These are phyloP conservation scores for Caenorhabditis panamensis DNA, from an alignment of 2,888 invertebrate species.

Conservation along the genomic window DNA sequence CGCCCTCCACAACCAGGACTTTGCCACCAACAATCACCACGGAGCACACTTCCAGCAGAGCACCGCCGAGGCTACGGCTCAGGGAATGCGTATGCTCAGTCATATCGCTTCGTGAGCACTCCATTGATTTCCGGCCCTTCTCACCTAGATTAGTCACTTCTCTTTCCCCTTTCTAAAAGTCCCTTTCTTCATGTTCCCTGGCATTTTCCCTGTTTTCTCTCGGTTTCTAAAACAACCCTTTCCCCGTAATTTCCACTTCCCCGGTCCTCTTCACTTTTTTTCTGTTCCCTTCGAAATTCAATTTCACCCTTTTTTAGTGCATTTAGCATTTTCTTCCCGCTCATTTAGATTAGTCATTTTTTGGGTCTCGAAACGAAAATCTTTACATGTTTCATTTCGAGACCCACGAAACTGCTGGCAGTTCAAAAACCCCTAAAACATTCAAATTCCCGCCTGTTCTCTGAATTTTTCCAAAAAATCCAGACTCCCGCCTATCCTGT, in stretches of 20 bases:
- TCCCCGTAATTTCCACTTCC: not conserved
- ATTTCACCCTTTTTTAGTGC: not conserved
- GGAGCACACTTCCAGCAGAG: not conserved
- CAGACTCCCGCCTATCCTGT: not conserved
- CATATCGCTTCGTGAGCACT: constrained; percentile 35
- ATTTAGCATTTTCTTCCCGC: not conserved
- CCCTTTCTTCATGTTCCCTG: not conserved
- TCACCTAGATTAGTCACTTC: not conserved
- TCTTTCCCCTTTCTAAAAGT: too few relatives aligned
- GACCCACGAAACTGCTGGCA: constrained; percentile 26
- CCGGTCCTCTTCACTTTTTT: constrained; percentile 11
- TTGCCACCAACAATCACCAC: not conserved
- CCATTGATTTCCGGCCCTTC: not conserved
- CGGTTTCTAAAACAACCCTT: not conserved
- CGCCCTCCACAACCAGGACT: constrained; percentile 26
- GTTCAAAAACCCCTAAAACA: not conserved
- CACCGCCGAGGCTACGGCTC: constrained; percentile 42
- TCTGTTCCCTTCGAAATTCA: not conserved
- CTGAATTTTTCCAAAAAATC: not conserved
- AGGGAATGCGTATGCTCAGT: constrained; percentile 53
- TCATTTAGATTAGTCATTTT: not conserved
- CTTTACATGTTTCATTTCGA: not conserved
- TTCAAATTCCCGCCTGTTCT: too few relatives aligned
- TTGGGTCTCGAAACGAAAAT: not conserved
- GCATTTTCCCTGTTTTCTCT: not conserved